Percentiles rank a stretch among this genome's conserved stretches.
phyloP scores from a whole-genome alignment of 2,113 vertebrate genomes.

The Ageneiosus marmoratus region DNA sequence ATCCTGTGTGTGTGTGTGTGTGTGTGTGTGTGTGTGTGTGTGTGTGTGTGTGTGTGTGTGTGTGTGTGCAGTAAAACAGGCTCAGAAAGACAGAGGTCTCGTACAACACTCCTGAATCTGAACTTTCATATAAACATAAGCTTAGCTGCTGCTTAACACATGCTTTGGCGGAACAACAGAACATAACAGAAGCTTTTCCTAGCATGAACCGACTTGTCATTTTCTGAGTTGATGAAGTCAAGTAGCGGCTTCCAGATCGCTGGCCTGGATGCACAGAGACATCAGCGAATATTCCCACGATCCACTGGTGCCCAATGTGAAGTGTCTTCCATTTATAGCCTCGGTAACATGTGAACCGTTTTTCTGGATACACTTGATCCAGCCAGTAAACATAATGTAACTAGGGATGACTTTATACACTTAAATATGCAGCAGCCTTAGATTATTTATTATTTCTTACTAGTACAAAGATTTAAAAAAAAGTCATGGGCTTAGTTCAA shows the following conservation, averaged over 20 bases:
- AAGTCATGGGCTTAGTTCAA: background rate
- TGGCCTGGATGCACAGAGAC: background rate
- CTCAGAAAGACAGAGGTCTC: background rate
- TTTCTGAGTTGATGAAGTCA: slow-evolving; percentile 3
- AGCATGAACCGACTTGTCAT: background rate
- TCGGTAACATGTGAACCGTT: background rate
- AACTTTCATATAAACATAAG: background rate
- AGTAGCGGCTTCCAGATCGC: background rate
- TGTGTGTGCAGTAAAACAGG: background rate
- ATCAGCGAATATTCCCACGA: slow-evolving; percentile 32
- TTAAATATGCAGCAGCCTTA: background rate
- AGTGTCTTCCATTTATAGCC: slow-evolving; percentile 12
- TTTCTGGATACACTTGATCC: background rate
- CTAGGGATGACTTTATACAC: background rate
- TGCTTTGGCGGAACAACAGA: background rate
- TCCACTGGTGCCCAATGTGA: background rate
- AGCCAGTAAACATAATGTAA: background rate
- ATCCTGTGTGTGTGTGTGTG: no score
- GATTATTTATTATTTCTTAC: background rate
- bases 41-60: no score
- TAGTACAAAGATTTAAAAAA: no score
- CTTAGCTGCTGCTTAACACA: background rate
- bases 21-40: no score
- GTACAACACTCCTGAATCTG: background rate
- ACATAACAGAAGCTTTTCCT: background rate